Percentiles rank a stretch among this genome's conserved stretches.
phyloP scores from a whole-genome alignment of 2,797 vertebrate species.

The Microtus obscurus region DNA sequence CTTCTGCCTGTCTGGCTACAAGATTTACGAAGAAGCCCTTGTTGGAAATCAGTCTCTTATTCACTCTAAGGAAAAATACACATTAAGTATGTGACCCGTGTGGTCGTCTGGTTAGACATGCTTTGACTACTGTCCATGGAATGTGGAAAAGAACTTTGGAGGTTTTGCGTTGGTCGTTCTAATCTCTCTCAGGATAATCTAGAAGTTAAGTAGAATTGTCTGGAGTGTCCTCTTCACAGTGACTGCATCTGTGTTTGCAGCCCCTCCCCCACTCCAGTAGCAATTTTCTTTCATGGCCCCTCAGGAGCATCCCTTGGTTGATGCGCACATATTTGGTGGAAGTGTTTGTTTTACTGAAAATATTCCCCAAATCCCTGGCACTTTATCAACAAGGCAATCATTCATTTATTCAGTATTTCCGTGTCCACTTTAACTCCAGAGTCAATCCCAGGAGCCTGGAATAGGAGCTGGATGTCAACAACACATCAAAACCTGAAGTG shows the following conservation, averaged over 20 bases:
- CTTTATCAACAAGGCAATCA: constrained; percentile 14
- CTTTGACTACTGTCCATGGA: not conserved
- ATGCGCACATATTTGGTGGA: not conserved
- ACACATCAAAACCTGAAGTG: constrained; percentile 1
- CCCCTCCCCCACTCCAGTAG: not conserved
- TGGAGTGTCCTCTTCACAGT: not conserved
- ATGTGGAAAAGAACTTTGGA: not conserved
- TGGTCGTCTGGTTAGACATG: not conserved
- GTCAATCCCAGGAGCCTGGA: constrained; percentile 11
- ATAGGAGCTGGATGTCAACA: constrained; percentile 8
- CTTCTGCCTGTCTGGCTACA: not conserved
- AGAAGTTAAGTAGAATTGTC: not conserved
- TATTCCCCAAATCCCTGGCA: not conserved
- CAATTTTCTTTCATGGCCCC: not conserved
- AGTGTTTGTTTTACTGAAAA: not conserved
- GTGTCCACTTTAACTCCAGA: constrained; percentile 19
- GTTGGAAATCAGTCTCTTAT: not conserved
- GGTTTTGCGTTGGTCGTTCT: not conserved
- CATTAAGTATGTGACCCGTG: not conserved
- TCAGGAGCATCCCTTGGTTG: not conserved
- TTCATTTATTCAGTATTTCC: constrained; percentile 38
- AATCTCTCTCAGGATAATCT: not conserved
- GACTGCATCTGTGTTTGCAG: not conserved
- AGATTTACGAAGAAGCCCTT: not conserved
- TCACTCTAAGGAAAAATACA: not conserved